Percentiles rank a stretch among this genome's conserved stretches.
phyloP scores from a whole-genome alignment of 2,888 invertebrate genomes.

The Pelosia muscerda region DNA sequence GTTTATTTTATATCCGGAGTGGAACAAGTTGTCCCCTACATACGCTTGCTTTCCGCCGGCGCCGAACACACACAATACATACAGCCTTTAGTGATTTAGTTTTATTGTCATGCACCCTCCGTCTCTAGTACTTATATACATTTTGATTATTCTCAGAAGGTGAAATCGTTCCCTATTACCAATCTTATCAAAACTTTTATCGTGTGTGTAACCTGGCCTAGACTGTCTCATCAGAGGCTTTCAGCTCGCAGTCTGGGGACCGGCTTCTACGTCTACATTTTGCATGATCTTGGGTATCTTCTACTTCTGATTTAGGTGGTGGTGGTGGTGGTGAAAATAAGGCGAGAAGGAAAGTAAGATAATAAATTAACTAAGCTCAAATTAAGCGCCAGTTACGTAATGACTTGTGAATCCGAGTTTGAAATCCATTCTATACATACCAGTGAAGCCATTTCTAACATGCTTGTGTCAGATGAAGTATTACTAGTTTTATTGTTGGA shows the following conservation, averaged over 20 bases:
- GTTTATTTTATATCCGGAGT: conserved; percentile 79
- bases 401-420: neutral
- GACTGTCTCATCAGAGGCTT: neutral
- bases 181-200: conserved; percentile 8
- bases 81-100: conserved; percentile 82
- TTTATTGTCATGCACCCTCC: conserved; percentile 85
- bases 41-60: conserved; percentile 84
- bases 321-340: too few species aligned
- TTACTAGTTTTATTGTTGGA: neutral
- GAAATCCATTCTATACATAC: neutral
- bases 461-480: neutral
- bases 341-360: neutral
- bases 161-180: conserved; percentile 55
- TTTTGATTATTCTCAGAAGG: conserved; percentile 70
- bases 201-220: neutral
- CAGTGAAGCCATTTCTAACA: neutral
- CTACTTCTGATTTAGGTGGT: neutral
- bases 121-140: conserved; percentile 61
- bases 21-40: conserved; percentile 80
- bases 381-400: neutral
- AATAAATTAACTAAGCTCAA: neutral
- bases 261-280: too few species aligned
- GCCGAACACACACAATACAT: conserved; percentile 80
- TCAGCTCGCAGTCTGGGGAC: neutral
- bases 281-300: too few species aligned